Conservation (phyloP, 2,113 vertebrate species). For the Raja brachyura region DNA sequence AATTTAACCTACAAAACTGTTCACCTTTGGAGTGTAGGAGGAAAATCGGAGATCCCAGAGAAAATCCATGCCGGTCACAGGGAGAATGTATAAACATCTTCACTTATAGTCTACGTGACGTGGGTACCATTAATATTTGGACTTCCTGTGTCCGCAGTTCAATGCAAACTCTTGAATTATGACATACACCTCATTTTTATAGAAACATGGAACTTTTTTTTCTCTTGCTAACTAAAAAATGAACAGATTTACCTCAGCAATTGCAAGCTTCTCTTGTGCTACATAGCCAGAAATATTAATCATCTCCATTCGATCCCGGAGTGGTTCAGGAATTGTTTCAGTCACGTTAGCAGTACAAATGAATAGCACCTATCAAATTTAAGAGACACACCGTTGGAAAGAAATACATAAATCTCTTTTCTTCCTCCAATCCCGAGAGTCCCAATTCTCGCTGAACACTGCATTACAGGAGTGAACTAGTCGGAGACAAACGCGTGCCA, state of each 20-base stretch:
- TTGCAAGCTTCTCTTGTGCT: slow-evolving; percentile 91
- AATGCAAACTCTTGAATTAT: background rate
- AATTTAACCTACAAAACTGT: too few relatives aligned
- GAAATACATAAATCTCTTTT: background rate
- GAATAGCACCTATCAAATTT: slow-evolving; percentile 73
- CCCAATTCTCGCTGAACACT: background rate
- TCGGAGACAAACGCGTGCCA: background rate
- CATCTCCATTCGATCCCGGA: slow-evolving; percentile 96
- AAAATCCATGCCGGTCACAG: too few relatives aligned
- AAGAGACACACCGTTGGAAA: background rate
- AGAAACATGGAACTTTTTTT: background rate
- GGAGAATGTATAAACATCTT: background rate
- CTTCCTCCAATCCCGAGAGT: background rate
- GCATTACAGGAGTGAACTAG: background rate
- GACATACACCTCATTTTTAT: background rate
- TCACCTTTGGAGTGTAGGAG: too few relatives aligned
- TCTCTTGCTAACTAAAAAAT: background rate
- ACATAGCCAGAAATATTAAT: slow-evolving; percentile 94
- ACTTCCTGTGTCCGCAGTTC: background rate
- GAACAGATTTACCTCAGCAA: slow-evolving; percentile 76
- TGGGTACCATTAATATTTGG: background rate
- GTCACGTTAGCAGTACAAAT: slow-evolving; percentile 93
- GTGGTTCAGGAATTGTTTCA: slow-evolving; percentile 90
- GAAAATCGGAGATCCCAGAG: too few relatives aligned
- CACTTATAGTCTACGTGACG: background rate